Evolutionary conservation across 1,140 invertebrate species (phyloP), one percentile per base, ranked within the genome.

Genomic region (Andricus grossulariae): DNA sequence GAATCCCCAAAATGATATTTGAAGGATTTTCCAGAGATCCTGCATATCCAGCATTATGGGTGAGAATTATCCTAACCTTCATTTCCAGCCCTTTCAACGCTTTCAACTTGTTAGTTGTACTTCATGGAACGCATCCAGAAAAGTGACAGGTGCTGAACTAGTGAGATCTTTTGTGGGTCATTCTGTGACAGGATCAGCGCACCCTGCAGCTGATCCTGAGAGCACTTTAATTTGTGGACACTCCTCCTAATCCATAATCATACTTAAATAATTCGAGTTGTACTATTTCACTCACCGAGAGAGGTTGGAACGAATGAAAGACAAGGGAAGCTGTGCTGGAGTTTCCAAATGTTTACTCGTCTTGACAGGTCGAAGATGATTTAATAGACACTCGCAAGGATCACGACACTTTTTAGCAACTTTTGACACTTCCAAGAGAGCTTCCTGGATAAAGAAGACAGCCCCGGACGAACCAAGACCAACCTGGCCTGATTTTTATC

Each of bases 401-500:
- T 19, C 12, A 54, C 55, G 57, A 25, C 19, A 50, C 72, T 71
- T 49, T n/a, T 57, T 50, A 45, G 18, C 32, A 50, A 73, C 19
- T 51, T n/a, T 55, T 19, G 32, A 71, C 78, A 45, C 78, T 66
- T 32, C 25, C 71, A 32, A 16, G 18, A 60, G 75, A 71, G 50
- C 21, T 25, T 45, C 21, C 80, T 15, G 50, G 50, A 66, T 76
- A 74, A 50, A 50, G 39, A 10, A 16, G 25, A 45, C 49, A 19
- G 76, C 72, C 60, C 70, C 73, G 75, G 75, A 80, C 76, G 83
- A 80, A 66, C 80, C 80, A 50, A 81, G 83, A 85, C 80, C 78
- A 75, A 79, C 76, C 76, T 77, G 73, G 80, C 82, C 84, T 85
- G 84, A 87, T 84, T 83, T 87, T 85, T 87, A 87, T 87, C 85